Evolutionary conservation across 1,140 invertebrate species (phyloP).

Genomic region (Hirudo medicinalis): DNA sequence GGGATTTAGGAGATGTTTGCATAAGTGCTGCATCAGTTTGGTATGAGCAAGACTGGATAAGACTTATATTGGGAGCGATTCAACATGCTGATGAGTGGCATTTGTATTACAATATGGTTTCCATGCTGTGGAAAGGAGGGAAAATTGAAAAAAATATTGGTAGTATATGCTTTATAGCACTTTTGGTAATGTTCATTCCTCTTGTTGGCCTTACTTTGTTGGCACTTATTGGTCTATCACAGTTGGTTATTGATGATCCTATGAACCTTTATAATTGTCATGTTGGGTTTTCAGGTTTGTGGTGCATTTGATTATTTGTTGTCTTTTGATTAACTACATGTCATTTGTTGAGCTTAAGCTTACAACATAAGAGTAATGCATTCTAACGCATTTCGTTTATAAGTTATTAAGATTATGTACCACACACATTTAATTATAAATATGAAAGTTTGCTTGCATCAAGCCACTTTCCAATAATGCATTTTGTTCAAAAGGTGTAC

Average conservation of each 20-base stretch:
- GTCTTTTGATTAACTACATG: constrained; percentile 1
- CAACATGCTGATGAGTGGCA: constrained; percentile 60
- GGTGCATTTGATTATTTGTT: not conserved
- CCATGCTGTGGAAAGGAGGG: constrained; percentile 51
- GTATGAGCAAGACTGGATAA: constrained; percentile 46
- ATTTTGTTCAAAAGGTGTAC: constrained; percentile 37
- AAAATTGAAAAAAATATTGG: constrained; percentile 47
- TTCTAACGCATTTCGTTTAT: too few relatives aligned
- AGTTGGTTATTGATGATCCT: constrained; percentile 29
- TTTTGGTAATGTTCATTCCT: constrained; percentile 47
- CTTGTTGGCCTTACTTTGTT: constrained; percentile 48
- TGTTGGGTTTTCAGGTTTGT: constrained; percentile 53
- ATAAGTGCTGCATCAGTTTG: constrained; percentile 48
- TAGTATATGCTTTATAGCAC: constrained; percentile 47
- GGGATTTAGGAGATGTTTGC: constrained; percentile 45
- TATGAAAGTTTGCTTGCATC: too few relatives aligned
- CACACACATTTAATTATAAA: too few relatives aligned
- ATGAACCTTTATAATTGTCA: constrained; percentile 48
- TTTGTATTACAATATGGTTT: constrained; percentile 61
- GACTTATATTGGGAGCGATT: constrained; percentile 50
- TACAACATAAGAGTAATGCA: not conserved
- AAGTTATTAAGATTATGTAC: too few relatives aligned
- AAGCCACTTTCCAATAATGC: too few relatives aligned
- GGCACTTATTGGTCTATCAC: constrained; percentile 34
- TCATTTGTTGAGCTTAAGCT: not conserved